Evolutionary conservation across 2,797 vertebrate species (phyloP), one percentile per base, ranked within the genome.

Genomic region (Bradypodion pumilum): DNA sequence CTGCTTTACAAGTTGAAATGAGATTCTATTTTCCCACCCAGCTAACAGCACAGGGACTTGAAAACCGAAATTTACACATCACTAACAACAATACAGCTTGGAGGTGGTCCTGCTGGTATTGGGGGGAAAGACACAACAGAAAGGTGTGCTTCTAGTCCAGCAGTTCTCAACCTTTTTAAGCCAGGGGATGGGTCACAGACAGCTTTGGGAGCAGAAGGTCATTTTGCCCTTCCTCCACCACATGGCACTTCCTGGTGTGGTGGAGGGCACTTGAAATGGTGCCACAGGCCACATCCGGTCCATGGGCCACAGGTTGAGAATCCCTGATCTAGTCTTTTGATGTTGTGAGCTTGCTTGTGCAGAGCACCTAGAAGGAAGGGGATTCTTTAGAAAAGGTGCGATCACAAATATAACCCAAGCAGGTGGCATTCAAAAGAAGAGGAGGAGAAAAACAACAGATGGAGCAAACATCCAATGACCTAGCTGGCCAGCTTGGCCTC

Each of bases 1-100:
- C 91, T 90, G 92, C 77, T 91, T 89, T 90, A 85, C 92, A 93
- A 91, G 77, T 90, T 84, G 89, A 93, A 93, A 91, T 77, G 81
- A 91, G 85, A 85, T 77, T 32, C 77, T 74, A 68, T 88, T 90
- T 86, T 89, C 77, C 66, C 83, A 88, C 90, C 80, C 89, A 91
- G 89, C 87, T 90, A 65, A 37, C 73, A 91, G 89, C 90, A 83
- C 86, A 87, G 84, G 83, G 88, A 80, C 69, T 86, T 89, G 76
- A 91, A 93, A 91, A 91, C 90, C 89, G 90, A 93, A 91, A 0
- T 0, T 56, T 83, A 87, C 0, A 46, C 86, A 92, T 89, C 89
- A 92, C 90, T 92, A 92, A 29, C 0, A 88, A 66, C 15, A 92
- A 85, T 79, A 86, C 82, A 87, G 78, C 86, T 91, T 85, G 89